Conservation (phyloP, 2,888 invertebrate species). For the Hecatera dysodea region DNA sequence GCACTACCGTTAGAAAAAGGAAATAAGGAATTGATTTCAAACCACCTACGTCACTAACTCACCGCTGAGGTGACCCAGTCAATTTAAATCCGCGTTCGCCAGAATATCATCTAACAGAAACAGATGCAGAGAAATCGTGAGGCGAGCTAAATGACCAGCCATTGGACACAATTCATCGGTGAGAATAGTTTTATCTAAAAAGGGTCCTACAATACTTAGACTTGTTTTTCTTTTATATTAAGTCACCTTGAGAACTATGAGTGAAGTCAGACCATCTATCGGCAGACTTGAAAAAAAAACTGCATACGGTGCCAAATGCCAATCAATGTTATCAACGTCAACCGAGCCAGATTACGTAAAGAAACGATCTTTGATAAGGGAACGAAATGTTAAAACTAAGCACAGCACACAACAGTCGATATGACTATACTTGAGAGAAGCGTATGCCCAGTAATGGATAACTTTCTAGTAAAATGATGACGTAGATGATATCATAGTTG, state of each 20-base stretch:
- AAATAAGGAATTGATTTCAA: neutral
- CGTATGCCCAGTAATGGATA: neutral
- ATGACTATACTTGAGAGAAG: neutral
- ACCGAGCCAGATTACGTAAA: slow-evolving; percentile 11
- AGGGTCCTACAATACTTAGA: neutral
- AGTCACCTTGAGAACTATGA: slow-evolving; percentile 6
- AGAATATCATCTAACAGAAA: neutral
- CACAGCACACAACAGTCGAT: neutral
- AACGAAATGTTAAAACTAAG: neutral
- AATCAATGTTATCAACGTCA: slow-evolving; percentile 14
- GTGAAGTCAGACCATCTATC: neutral
- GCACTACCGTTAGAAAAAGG: neutral
- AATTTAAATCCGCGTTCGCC: neutral
- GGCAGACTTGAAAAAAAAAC: neutral
- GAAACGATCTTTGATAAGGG: neutral
- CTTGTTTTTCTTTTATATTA: neutral
- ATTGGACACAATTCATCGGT: neutral
- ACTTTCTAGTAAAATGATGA: neutral
- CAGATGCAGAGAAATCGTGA: neutral
- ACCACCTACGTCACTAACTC: neutral
- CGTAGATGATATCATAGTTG: neutral
- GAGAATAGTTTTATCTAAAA: too few relatives aligned
- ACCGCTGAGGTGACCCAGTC: neutral
- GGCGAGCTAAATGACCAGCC: neutral
- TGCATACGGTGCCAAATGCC: slow-evolving; percentile 26